A percentile compares a stretch with the other conserved stretches of the same genome.
These are phyloP conservation scores for Cataglyphis livida DNA, from an alignment of 2,888 invertebrate genomes.

Conservation along the genomic window DNA sequence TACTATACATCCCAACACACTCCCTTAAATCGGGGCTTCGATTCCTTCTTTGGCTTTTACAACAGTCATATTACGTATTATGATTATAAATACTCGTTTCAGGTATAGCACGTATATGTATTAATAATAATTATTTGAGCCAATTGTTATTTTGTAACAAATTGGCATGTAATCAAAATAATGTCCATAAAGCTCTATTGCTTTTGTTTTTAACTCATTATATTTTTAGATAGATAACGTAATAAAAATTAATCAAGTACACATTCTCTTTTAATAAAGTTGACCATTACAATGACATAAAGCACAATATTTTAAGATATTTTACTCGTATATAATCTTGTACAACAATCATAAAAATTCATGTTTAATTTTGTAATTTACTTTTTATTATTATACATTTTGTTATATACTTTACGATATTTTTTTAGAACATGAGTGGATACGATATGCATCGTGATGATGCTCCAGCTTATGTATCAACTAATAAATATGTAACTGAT, in stretches of 20 bases:
- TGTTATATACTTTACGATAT: background rate
- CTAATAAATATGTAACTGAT: conserved; percentile 90
- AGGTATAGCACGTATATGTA: conserved; percentile 52
- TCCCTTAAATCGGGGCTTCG: conserved; percentile 92
- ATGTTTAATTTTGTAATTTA: background rate
- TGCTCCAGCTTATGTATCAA: conserved; percentile 83
- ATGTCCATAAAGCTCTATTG: background rate
- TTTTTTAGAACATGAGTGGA: conserved; percentile 84
- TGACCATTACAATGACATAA: background rate
- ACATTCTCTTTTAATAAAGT: background rate
- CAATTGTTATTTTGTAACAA: background rate
- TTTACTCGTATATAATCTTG: background rate
- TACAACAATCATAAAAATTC: background rate
- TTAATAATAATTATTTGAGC: background rate
- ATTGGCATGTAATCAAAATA: background rate
- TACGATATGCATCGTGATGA: conserved; percentile 86
- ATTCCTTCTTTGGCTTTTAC: conserved; percentile 94
- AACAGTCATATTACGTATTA: conserved; percentile 94
- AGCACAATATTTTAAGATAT: background rate
- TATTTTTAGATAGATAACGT: background rate
- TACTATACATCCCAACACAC: conserved; percentile 88
- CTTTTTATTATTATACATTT: background rate
- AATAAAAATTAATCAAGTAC: background rate
- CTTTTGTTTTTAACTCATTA: background rate
- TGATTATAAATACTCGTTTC: conserved; percentile 87